Percentiles rank a stretch among this genome's conserved stretches.
These are phyloP conservation scores for Azorinus chamasolen DNA, from an alignment of 2,888 invertebrate genomes.

Conservation along the genomic window DNA sequence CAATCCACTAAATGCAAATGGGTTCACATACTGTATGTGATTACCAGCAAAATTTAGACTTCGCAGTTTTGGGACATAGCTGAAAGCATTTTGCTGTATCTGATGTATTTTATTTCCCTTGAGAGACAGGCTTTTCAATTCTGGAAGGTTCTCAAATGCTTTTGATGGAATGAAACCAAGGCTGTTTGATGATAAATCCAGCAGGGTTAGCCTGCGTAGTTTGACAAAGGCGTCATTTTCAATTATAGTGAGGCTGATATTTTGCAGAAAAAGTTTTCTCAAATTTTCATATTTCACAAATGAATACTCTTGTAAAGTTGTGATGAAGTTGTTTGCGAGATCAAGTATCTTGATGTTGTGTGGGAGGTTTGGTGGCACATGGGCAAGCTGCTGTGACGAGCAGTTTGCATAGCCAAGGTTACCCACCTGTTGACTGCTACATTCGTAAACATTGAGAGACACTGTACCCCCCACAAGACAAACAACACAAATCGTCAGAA, in stretches of 20 bases:
- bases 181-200: conserved; percentile 78
- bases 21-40: conserved; percentile 71
- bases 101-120: conserved; percentile 71
- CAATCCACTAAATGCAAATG: conserved; percentile 71
- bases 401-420: conserved; percentile 72
- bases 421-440: conserved; percentile 29
- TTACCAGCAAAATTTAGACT: conserved; percentile 77
- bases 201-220: conserved; percentile 61
- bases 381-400: conserved; percentile 60
- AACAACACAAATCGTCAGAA: no score
- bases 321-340: conserved; percentile 75
- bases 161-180: conserved; percentile 69
- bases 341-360: conserved; percentile 74
- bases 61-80: conserved; percentile 66
- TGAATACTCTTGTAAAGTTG: conserved; percentile 60
- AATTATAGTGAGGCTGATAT: conserved; percentile 74
- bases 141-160: conserved; percentile 69
- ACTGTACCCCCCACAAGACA: not conserved
- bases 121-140: conserved; percentile 70
- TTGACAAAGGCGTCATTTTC: conserved; percentile 69
- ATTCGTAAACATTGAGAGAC: conserved; percentile 40
- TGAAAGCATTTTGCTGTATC: conserved; percentile 68
- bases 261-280: conserved; percentile 71
- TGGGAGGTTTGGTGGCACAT: conserved; percentile 76
- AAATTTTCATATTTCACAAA: conserved; percentile 78